Conservation (phyloP, 2,797 vertebrate species). For the Otolemur crassicaudatus region DNA sequence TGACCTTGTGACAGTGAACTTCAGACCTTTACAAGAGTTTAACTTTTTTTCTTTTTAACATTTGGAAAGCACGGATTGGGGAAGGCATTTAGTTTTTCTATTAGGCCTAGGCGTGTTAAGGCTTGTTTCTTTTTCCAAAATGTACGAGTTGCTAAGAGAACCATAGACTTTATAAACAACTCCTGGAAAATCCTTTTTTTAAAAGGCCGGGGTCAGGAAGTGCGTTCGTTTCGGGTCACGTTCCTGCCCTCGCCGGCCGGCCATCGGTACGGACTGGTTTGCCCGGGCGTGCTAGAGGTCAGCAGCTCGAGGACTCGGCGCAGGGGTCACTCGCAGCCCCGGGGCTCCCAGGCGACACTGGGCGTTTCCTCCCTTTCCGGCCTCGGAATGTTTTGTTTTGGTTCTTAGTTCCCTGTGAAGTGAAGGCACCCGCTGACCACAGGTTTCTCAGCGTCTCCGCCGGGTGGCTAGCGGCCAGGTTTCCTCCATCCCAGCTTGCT, state of each 20-base stretch:
- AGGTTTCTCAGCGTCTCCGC: slow-evolving; percentile 27
- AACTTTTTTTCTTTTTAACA: neutral
- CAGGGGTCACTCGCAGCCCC: neutral
- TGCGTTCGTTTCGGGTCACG: neutral
- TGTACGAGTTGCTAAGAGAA: slow-evolving; percentile 38
- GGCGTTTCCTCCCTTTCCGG: slow-evolving; percentile 77
- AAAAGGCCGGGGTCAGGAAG: neutral
- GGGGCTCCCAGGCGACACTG: slow-evolving; percentile 36
- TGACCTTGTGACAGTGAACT: neutral
- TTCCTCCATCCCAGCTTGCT: neutral
- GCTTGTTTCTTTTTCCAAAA: slow-evolving; percentile 54
- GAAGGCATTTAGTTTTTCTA: slow-evolving; percentile 43
- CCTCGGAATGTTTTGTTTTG: slow-evolving; percentile 60
- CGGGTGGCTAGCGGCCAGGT: slow-evolving; percentile 46
- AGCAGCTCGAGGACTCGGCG: neutral
- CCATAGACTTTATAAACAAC: neutral
- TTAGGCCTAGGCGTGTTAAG: slow-evolving; percentile 22
- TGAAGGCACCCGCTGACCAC: slow-evolving; percentile 41
- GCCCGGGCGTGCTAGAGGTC: neutral
- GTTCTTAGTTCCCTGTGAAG: neutral
- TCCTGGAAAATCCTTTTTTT: neutral
- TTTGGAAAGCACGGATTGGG: slow-evolving; percentile 7
- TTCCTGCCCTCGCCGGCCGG: neutral
- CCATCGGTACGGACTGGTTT: neutral
- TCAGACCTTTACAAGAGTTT: neutral